A percentile compares a stretch with the other conserved stretches of the same genome.
phyloP scores from a whole-genome alignment of 2,113 vertebrate species.

The Chaetodon trifascialis region DNA sequence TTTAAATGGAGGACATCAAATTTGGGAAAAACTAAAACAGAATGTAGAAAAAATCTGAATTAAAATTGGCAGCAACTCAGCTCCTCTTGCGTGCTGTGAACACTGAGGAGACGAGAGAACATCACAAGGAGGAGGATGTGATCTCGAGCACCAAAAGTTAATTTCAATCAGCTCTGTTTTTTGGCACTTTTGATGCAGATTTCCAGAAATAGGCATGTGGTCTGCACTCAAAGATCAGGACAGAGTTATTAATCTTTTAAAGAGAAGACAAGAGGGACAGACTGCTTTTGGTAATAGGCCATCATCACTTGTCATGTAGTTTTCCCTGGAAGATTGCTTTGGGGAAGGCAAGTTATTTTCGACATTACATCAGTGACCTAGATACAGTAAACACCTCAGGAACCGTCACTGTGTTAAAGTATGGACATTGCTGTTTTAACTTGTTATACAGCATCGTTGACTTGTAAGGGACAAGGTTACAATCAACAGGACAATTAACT shows the following conservation, averaged over 20 bases:
- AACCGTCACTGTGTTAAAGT: slow-evolving; percentile 16
- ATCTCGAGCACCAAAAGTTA: slow-evolving; percentile 26
- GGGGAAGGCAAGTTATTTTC: slow-evolving; percentile 56
- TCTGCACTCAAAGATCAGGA: slow-evolving; percentile 40
- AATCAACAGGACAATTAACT: not conserved
- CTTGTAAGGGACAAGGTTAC: not conserved
- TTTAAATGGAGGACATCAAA: no score
- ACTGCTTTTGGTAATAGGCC: slow-evolving; percentile 64
- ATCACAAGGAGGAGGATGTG: slow-evolving; percentile 3
- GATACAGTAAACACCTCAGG: slow-evolving; percentile 42
- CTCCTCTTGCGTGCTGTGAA: slow-evolving; percentile 11
- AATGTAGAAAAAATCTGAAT: no score
- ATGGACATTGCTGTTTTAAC: not conserved
- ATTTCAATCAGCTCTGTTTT: slow-evolving; percentile 33
- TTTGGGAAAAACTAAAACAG: no score
- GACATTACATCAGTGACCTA: slow-evolving; percentile 54
- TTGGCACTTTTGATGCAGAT: slow-evolving; percentile 45
- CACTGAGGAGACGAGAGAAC: slow-evolving; percentile 14
- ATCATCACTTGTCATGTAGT: slow-evolving; percentile 58
- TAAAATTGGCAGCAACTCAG: slow-evolving; percentile 4
- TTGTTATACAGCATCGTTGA: slow-evolving; percentile 18
- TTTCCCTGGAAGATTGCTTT: slow-evolving; percentile 55
- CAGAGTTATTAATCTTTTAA: slow-evolving; percentile 62
- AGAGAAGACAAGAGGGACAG: slow-evolving; percentile 46
- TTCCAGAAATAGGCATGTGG: slow-evolving; percentile 48